Conservation (phyloP, 2,888 invertebrate species). For the Phalangium opilio region DNA sequence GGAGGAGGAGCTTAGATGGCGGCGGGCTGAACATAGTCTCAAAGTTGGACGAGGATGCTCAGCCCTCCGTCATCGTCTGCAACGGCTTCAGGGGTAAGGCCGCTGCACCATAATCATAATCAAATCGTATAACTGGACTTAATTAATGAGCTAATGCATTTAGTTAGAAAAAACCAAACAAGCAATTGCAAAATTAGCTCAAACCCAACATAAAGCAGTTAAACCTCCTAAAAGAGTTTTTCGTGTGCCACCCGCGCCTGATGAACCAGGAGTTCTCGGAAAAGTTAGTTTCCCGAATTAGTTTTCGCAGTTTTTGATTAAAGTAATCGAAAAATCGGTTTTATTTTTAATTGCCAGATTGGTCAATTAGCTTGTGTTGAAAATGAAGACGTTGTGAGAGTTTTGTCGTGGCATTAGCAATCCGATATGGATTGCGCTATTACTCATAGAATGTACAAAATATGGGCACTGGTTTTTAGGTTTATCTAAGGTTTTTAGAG, state of each 20-base stretch:
- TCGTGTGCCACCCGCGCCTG: conserved; percentile 24
- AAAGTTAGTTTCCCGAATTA: conserved; percentile 28
- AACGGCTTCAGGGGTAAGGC: too few relatives aligned
- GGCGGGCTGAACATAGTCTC: too few relatives aligned
- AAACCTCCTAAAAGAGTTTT: conserved; percentile 25
- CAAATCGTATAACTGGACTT: too few relatives aligned
- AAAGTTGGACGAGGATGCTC: too few relatives aligned
- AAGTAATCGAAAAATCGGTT: conserved; percentile 2
- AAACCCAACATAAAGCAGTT: conserved; percentile 23
- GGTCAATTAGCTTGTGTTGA: conserved; percentile 28
- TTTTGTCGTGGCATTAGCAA: conserved; percentile 33
- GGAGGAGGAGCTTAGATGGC: too few relatives aligned
- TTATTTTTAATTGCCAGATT: too few relatives aligned
- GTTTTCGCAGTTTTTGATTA: conserved; percentile 6
- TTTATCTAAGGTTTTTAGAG: background rate
- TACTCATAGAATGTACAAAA: conserved; percentile 28
- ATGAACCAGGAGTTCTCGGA: conserved; percentile 28
- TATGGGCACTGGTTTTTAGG: too few relatives aligned
- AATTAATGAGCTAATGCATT: too few relatives aligned
- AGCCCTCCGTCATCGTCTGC: too few relatives aligned
- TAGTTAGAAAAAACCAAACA: too few relatives aligned
- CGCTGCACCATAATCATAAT: too few relatives aligned
- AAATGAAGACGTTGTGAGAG: conserved; percentile 28
- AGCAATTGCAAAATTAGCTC: too few relatives aligned
- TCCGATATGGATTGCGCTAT: conserved; percentile 34